Evolutionary conservation across 2,888 invertebrate genomes (phyloP).

Genomic region (Pollenia griseotomentosa): DNA sequence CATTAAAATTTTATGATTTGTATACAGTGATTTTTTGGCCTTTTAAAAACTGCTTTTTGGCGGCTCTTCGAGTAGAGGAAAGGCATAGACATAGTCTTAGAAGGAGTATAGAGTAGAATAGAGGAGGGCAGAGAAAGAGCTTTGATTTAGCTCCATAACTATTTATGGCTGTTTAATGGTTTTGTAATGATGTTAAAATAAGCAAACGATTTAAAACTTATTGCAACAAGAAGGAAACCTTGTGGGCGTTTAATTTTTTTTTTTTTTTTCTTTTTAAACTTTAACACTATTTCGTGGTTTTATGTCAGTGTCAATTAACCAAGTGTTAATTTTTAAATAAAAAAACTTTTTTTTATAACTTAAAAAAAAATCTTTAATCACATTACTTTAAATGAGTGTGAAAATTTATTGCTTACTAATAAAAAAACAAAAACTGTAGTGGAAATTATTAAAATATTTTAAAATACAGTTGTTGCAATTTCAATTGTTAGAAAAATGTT

Average conservation of each 20-base stretch:
- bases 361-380: neutral
- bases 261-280: constrained; percentile 5
- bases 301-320: constrained; percentile 57
- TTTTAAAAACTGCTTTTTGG: constrained; percentile 4
- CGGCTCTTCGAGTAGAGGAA: neutral
- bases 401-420: constrained; percentile 20
- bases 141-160: constrained; percentile 1
- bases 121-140: neutral
- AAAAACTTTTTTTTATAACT: constrained; percentile 10
- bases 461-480: constrained; percentile 45
- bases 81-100: neutral
- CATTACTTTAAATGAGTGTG: neutral
- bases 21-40: constrained; percentile 12
- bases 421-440: neutral
- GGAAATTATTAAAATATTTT: constrained; percentile 10
- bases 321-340: constrained; percentile 43
- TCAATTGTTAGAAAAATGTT: constrained; percentile 23
- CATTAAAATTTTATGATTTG: constrained; percentile 59
- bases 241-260: constrained; percentile 37
- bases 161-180: constrained; percentile 50
- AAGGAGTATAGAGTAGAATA: neutral
- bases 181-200: constrained; percentile 62
- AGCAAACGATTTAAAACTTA: neutral
- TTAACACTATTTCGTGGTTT: constrained; percentile 32
- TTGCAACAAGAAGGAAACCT: neutral